phyloP scores from a whole-genome alignment of 2,113 vertebrate species.

The Carassius auratus region DNA sequence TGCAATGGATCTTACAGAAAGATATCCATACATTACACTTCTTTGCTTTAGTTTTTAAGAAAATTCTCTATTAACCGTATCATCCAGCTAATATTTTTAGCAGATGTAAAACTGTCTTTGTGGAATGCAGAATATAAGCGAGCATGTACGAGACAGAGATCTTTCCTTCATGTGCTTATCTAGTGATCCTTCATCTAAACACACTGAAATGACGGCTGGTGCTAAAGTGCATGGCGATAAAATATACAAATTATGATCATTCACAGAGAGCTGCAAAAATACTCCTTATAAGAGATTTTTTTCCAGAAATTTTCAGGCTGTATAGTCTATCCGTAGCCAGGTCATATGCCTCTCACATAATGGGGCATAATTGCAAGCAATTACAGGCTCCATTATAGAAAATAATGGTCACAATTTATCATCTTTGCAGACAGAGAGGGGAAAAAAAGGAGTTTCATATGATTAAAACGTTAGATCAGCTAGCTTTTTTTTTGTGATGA shows the following conservation, averaged over 20 bases:
- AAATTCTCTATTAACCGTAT: background rate
- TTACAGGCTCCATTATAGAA: slow-evolving; percentile 57
- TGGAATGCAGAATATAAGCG: background rate
- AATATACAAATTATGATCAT: slow-evolving; percentile 25
- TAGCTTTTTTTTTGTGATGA: background rate
- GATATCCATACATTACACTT: background rate
- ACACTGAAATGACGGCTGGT: background rate
- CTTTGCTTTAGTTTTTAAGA: background rate
- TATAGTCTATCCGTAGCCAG: slow-evolving; percentile 33
- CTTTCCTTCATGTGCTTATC: background rate
- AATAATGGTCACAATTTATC: slow-evolving; percentile 54
- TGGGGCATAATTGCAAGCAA: slow-evolving; percentile 53
- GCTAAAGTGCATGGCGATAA: background rate
- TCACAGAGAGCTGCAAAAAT: background rate
- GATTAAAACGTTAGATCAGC: slow-evolving; percentile 36
- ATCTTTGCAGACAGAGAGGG: slow-evolving; percentile 41
- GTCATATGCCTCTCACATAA: slow-evolving; percentile 52
- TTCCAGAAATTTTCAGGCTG: slow-evolving; percentile 25
- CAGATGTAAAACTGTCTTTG: background rate
- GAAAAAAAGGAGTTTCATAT: slow-evolving; percentile 31
- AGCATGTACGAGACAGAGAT: background rate
- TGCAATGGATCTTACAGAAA: background rate
- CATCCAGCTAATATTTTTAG: slow-evolving; percentile 5
- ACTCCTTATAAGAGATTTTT: slow-evolving; percentile 2
- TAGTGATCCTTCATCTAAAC: slow-evolving; percentile 8